Base-by-base conservation (phyloP, 2,797 vertebrate genomes). In the Neosalanx taihuensis region DNA sequence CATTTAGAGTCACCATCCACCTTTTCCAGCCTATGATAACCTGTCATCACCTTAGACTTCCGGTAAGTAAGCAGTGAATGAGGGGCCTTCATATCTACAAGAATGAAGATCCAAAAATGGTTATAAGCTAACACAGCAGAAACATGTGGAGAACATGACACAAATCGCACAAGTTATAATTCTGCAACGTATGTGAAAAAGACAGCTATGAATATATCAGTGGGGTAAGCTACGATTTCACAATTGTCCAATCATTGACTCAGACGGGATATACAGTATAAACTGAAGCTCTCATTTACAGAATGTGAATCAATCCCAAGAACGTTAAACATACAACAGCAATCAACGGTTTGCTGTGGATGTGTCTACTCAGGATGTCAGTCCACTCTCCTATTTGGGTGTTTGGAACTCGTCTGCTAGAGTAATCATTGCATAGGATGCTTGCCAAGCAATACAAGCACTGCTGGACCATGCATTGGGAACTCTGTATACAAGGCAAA, bases 131-230 rank as follows among this genome's bases (percentile, higher is more conserved):
- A 56, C n/a, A 17, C 15, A 56, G 51, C 51, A n/a, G 1, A n/a
- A n/a, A 17, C 51, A 4, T 9, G 15, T 56, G 51, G 51, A n/a
- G 51, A 17, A n/a, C 4, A 56, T n/a, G 1, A 84, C 86, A 85
- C 80, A 76, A 71, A 80, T 85, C 70, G 77, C 76, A 82, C 85
- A 86, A 86, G 83, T 87, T 86, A 86, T 89, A 87, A 82, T 81
- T 86, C 85, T 86, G 87, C 68, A 84, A 85, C 81, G 75, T 77
- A 69, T 77, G 77, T 82, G 76, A 73, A 82, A 56, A 85, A 81
- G 82, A 81, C 83, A 83, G 77, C 88, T 84, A 88, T 89, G 88
- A 89, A 90, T 89, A 89, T 80, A 86, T 88, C 83, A 79, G 61
- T 17, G 76, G 65, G 74, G 81, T 81, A 72, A 70, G 71, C 69